Base-by-base conservation (phyloP, 2,797 vertebrate species). In the Leucoraja ocellata region DNA sequence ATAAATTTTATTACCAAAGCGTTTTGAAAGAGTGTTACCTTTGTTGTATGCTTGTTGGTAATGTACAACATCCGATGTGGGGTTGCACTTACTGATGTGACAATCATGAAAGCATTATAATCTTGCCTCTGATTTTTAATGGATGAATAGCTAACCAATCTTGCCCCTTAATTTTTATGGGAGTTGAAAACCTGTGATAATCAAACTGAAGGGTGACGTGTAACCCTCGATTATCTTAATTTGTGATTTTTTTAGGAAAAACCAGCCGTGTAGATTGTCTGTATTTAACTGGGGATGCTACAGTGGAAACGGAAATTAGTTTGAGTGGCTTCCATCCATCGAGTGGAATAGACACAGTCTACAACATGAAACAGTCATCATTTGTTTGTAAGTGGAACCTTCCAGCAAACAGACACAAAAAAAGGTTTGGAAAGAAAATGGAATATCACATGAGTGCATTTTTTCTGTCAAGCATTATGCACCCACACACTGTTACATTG, bases 121-220 rank as follows among this genome's bases (percentile, higher is more conserved):
- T 23, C 71, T 92, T 92, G 71, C 39, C 90, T n/a, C 90, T 74
- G 90, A 92, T 76, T 76, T 73, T 74, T 92, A 76, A 76, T 92
- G 90, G 90, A 54, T 92, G 90, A 76, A 92, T 92, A 92, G 90
- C 90, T n/a, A 76, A 74, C 90, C 71, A 92, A 76, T 58, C 46
- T 92, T 92, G 46, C 11, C 71, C 14, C 90, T n/a, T 92, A 39
- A 76, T 92, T 76, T 74, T 92, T 58, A 92, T 76, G 90, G 68
- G 71, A 92, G 54, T 54, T 9, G 71, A 92, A 92, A 92, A 11
- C 36, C 46, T 58, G 25, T 58, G 10, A 18, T 92, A 10, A 68
- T 68, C 84, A 68, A 88, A n/a, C 14, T 54, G 46, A 92, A 92
- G 3, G 71, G 71, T 91, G 39, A 91, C 74, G 68, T 74, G 90